These are phyloP conservation scores for Amyelois transitella DNA, from an alignment of 1,140 invertebrate species.

Conservation along the genomic window DNA sequence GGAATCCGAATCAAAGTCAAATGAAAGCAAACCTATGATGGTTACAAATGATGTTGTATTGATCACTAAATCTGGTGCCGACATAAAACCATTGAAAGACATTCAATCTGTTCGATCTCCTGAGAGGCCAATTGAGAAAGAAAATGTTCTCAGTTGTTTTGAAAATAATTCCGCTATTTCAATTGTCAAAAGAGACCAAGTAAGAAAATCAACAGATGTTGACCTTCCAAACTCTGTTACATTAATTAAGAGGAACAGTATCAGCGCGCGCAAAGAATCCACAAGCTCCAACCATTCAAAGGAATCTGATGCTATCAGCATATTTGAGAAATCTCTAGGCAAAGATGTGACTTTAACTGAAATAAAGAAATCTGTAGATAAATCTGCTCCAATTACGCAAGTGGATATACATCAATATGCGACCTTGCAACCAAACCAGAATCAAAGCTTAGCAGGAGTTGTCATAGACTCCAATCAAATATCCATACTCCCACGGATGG, in stretches of 20 bases:
- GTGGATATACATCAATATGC: constrained; percentile 57
- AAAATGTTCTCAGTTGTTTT: constrained; percentile 69
- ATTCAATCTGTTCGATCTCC: constrained; percentile 60
- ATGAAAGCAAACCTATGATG: constrained; percentile 58
- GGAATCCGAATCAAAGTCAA: constrained; percentile 56
- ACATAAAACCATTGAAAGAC: constrained; percentile 66
- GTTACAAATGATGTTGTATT: constrained; percentile 69
- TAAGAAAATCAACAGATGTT: constrained; percentile 63
- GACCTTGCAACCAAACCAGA: constrained; percentile 49
- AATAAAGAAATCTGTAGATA: constrained; percentile 71
- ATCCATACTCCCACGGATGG: constrained; percentile 50
- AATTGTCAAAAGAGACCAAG: constrained; percentile 69
- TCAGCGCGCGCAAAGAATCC: constrained; percentile 65
- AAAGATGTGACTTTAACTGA: constrained; percentile 72
- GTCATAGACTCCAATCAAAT: constrained; percentile 55
- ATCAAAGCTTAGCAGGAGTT: constrained; percentile 33
- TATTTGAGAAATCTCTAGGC: constrained; percentile 69
- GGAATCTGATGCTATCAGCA: constrained; percentile 67
- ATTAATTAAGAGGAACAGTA: constrained; percentile 65
- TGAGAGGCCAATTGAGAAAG: constrained; percentile 64
- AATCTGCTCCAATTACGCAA: constrained; percentile 34
- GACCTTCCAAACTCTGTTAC: constrained; percentile 69
- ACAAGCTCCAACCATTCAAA: constrained; percentile 66
- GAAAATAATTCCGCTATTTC: constrained; percentile 72
- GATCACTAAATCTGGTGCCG: constrained; percentile 65